These are phyloP conservation scores for Chloroceryle aenea DNA, from an alignment of 2,113 vertebrate species.

Conservation along the genomic window DNA sequence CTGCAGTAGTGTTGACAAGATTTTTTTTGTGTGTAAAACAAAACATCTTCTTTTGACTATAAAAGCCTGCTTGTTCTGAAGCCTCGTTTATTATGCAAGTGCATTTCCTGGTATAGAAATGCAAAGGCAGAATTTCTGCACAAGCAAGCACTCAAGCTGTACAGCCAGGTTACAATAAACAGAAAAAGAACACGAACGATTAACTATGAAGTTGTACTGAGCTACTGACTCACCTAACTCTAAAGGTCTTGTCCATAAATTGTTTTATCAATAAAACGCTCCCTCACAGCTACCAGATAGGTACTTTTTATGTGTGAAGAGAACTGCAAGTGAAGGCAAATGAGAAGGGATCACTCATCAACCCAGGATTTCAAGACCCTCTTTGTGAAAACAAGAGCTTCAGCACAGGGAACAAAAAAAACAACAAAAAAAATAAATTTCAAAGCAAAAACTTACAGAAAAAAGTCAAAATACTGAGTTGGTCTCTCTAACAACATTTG, in stretches of 20 bases:
- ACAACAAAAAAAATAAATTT: neutral
- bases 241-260: neutral
- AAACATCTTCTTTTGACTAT: neutral
- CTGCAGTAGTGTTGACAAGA: neutral
- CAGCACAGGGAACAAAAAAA: neutral
- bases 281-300: neutral
- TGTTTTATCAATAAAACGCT: neutral
- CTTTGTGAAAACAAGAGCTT: neutral
- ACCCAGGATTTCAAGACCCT: neutral
- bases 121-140: neutral
- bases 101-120: neutral
- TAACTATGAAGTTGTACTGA: neutral
- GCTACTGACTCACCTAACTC: neutral
- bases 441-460: neutral
- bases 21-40: slow-evolving; percentile 18
- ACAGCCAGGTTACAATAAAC: neutral
- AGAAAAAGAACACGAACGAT: neutral
- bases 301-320: neutral
- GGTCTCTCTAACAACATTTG: neutral
- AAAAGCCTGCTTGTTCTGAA: slow-evolving; percentile 28
- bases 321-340: neutral
- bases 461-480: neutral
- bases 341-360: neutral
- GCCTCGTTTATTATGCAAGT: neutral
- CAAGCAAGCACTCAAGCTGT: neutral